Conservation (phyloP, 2,797 vertebrate genomes). For the Crossoptilon crossoptilon region DNA sequence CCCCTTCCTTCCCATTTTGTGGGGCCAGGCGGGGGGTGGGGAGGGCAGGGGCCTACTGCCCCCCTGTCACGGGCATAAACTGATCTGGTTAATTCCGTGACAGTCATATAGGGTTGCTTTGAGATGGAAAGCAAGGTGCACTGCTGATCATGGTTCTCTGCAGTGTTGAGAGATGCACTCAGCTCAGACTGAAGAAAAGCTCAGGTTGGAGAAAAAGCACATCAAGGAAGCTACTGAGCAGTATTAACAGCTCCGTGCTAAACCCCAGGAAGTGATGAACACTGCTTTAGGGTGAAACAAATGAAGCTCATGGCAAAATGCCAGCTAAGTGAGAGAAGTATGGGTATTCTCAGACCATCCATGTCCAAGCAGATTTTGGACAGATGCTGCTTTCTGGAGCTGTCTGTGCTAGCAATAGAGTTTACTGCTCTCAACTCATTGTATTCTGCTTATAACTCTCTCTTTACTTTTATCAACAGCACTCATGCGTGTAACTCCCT, state of each 20-base stretch:
- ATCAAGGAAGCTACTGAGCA: neutral
- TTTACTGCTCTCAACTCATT: neutral
- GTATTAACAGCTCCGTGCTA: neutral
- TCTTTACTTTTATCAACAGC: neutral
- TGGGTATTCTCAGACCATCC: neutral
- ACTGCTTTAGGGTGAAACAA: neutral
- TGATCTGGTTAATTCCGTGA: no score
- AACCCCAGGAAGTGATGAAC: neutral
- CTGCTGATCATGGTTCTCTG: neutral
- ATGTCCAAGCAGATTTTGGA: neutral
- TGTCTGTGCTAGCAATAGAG: neutral
- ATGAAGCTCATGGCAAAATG: neutral
- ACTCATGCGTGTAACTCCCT: neutral
- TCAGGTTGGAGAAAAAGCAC: neutral
- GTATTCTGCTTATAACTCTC: neutral
- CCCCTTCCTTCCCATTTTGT: no score
- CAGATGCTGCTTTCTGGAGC: neutral
- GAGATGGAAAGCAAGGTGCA: neutral
- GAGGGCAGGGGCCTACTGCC: no score
- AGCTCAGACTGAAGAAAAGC: neutral
- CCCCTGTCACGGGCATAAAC: no score
- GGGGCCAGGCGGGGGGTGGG: no score
- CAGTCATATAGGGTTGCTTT: neutral
- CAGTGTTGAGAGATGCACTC: neutral
- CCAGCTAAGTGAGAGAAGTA: neutral